These are phyloP conservation scores for Zoanthus gigantus DNA, from an alignment of 92 coral and sea anemone genomes.

Conservation along the genomic window DNA sequence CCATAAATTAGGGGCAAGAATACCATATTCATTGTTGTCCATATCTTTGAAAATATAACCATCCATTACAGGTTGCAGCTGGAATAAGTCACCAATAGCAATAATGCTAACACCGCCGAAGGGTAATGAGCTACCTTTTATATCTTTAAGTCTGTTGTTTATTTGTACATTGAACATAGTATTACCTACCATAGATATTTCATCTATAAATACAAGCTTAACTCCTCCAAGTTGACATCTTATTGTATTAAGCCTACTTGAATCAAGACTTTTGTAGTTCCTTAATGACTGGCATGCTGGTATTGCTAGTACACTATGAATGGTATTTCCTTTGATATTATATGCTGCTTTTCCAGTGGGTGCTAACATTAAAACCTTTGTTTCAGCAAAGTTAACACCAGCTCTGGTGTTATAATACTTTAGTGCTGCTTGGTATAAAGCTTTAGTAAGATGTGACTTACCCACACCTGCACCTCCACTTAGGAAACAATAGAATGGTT, in stretches of 20 bases:
- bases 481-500: no score
- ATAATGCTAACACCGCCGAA: slow-evolving; percentile 12
- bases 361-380: slow-evolving; percentile 30
- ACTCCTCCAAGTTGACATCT: slow-evolving; percentile 51
- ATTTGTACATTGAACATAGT: slow-evolving; percentile 35
- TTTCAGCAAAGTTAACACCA: slow-evolving; percentile 62
- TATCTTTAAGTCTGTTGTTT: slow-evolving; percentile 63
- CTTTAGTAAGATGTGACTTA: slow-evolving; percentile 24
- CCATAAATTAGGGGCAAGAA: slow-evolving; percentile 68
- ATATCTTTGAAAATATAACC: slow-evolving; percentile 64
- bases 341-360: slow-evolving; percentile 14
- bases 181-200: slow-evolving; percentile 78
- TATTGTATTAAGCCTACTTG: slow-evolving; percentile 72
- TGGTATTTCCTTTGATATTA: slow-evolving; percentile 12
- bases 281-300: slow-evolving; percentile 67
- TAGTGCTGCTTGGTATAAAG: slow-evolving; percentile 50
- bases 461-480: slow-evolving; percentile 15
- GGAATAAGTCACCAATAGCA: slow-evolving; percentile 24
- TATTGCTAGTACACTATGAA: slow-evolving; percentile 15
- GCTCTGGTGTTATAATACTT: slow-evolving; percentile 74
- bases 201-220: slow-evolving; percentile 17
- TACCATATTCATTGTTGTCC: slow-evolving; percentile 66
- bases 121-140: not conserved
- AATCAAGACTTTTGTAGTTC: slow-evolving; percentile 75
- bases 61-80: slow-evolving; percentile 73